These are phyloP conservation scores for Siderastrea radians DNA, from an alignment of 92 coral and sea anemone genomes.

Conservation along the genomic window DNA sequence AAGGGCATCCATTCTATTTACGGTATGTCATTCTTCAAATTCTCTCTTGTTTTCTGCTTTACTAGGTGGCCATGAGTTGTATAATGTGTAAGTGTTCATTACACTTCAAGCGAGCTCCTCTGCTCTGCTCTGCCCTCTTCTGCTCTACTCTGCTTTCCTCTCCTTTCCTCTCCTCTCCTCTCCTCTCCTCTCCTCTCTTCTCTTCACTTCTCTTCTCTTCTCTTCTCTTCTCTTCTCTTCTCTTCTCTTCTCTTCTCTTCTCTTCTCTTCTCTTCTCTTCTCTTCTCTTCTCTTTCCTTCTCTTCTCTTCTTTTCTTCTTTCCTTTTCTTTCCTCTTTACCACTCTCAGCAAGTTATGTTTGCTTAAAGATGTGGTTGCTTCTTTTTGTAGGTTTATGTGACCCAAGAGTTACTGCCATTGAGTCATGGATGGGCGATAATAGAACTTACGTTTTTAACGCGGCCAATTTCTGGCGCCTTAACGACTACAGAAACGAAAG, in stretches of 20 bases:
- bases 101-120: too few species aligned
- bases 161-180: too few species aligned
- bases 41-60: not conserved
- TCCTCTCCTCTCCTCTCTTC: too few species aligned
- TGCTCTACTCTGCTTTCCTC: too few species aligned
- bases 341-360: not conserved
- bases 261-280: too few species aligned
- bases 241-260: too few species aligned
- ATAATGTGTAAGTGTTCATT: too few species aligned
- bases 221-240: too few species aligned
- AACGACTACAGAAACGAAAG: constrained; percentile 26
- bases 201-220: too few species aligned
- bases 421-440: constrained; percentile 41
- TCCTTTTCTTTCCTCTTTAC: not conserved
- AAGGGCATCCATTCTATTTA: constrained; percentile 48
- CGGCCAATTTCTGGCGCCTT: constrained; percentile 42
- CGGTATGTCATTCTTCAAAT: constrained; percentile 50
- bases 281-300: too few species aligned
- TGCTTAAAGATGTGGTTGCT: not conserved
- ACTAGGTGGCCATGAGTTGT: not conserved
- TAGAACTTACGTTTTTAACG: constrained; percentile 61
- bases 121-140: too few species aligned
- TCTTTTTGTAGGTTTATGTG: constrained; percentile 57
- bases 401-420: constrained; percentile 45
- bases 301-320: too few species aligned